A percentile compares a stretch with the other conserved stretches of the same genome.
phyloP scores from a whole-genome alignment of 1,140 invertebrate species.

The Leptopilina boulardi region DNA sequence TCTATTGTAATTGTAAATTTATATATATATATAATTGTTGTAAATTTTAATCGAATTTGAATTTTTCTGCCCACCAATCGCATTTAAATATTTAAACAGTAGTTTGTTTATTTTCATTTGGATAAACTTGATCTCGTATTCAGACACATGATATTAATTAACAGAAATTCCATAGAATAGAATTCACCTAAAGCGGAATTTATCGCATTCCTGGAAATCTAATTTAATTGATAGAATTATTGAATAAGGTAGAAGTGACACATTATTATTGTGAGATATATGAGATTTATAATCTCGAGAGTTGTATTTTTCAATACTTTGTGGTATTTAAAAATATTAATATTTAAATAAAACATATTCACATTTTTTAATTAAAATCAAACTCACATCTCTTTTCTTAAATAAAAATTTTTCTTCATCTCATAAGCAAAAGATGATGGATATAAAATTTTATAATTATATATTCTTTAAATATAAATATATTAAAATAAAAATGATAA shows the following conservation, averaged over 20 bases:
- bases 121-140: slow-evolving; percentile 8
- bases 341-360: too few relatives aligned
- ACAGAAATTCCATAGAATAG: slow-evolving; percentile 3
- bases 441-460: too few relatives aligned
- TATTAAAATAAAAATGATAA: not conserved
- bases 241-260: not conserved
- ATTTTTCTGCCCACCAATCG: not conserved
- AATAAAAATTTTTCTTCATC: too few relatives aligned
- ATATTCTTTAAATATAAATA: too few relatives aligned
- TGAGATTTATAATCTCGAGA: too few relatives aligned
- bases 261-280: not conserved
- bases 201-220: slow-evolving; percentile 4
- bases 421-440: not conserved
- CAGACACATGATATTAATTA: slow-evolving; percentile 14
- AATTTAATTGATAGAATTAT: slow-evolving; percentile 18
- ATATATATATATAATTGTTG: too few relatives aligned
- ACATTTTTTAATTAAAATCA: too few relatives aligned
- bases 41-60: too few relatives aligned
- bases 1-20: too few relatives aligned
- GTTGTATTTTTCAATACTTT: too few relatives aligned
- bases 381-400: too few relatives aligned
- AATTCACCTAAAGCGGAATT: not conserved
- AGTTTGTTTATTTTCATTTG: not conserved
- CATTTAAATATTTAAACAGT: not conserved
- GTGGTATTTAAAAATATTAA: too few relatives aligned